phyloP scores from a whole-genome alignment of 1,140 invertebrate species.

The Drosophila melanica region DNA sequence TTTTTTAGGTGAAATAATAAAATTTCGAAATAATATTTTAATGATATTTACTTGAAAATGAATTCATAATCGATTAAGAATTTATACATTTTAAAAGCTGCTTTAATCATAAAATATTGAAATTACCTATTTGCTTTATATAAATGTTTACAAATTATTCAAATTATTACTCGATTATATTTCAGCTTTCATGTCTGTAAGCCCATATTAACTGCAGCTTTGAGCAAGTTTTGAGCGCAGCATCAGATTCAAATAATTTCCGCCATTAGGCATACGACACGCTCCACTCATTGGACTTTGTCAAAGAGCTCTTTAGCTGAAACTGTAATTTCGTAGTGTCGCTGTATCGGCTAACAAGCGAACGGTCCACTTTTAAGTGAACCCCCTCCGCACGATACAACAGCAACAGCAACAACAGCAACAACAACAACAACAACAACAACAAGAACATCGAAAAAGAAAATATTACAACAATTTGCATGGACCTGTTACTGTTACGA shows the following conservation, averaged over 20 bases:
- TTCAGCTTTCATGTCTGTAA: conserved; percentile 5
- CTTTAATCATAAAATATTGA: too few species aligned
- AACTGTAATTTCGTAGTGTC: conserved; percentile 39
- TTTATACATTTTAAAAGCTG: too few species aligned
- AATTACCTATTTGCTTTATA: too few species aligned
- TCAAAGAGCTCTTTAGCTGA: conserved; percentile 29
- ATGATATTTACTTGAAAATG: too few species aligned
- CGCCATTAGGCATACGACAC: conserved; percentile 50
- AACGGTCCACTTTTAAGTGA: conserved; percentile 47
- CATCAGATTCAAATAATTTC: conserved; percentile 32
- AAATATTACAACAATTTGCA: conserved; percentile 82
- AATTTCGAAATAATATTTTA: too few species aligned
- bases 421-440: conserved; percentile 26
- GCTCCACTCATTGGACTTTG: conserved; percentile 39
- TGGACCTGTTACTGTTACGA: conserved; percentile 76
- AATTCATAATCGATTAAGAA: too few species aligned
- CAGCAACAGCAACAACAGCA: conserved; percentile 26
- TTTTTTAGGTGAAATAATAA: too few species aligned
- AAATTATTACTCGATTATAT: too few species aligned
- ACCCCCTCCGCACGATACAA: conserved; percentile 3
- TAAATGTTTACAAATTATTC: too few species aligned
- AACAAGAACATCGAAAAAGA: conserved; percentile 17
- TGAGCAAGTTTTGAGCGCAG: background rate
- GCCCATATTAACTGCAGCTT: conserved; percentile 5
- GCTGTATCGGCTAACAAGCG: conserved; percentile 45